Conservation (phyloP, 1,140 invertebrate genomes). For the Tetranychus cinnabarinus region DNA sequence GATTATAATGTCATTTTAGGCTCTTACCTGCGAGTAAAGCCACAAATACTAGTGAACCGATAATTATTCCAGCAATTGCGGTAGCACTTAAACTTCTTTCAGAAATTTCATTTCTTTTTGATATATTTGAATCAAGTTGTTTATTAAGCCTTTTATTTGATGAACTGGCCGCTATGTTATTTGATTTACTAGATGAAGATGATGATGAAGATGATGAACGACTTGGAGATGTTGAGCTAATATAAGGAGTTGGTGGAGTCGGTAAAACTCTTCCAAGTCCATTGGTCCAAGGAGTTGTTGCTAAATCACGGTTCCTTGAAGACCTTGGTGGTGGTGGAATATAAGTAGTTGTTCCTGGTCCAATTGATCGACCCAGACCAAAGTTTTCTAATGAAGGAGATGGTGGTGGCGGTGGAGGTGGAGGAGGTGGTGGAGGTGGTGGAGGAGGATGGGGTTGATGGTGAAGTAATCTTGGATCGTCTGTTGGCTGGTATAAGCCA, state of each 20-base stretch:
- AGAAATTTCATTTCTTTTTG: not conserved
- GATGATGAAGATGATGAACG: not conserved
- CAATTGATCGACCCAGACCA: not conserved
- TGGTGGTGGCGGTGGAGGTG: not conserved
- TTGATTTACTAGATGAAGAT: not conserved
- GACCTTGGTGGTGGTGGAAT: not conserved
- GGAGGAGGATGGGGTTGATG: not conserved
- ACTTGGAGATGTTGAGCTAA: not conserved
- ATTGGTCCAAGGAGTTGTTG: not conserved
- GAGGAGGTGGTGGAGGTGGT: not conserved
- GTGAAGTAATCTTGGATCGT: not conserved
- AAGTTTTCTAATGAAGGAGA: not conserved
- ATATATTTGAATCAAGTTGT: not conserved
- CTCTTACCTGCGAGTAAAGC: slow-evolving; percentile 7
- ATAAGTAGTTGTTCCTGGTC: not conserved
- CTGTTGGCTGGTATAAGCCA: not conserved
- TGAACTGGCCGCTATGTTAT: not conserved
- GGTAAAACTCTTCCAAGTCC: not conserved
- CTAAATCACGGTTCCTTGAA: not conserved
- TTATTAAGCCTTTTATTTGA: not conserved
- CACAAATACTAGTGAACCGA: slow-evolving; percentile 8
- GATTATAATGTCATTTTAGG: no score
- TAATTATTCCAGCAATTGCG: slow-evolving; percentile 31
- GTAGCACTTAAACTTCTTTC: not conserved
- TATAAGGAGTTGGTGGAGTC: not conserved